These are phyloP conservation scores for Rhizoglyphus robini DNA, from an alignment of 1,140 invertebrate species.

Conservation along the genomic window DNA sequence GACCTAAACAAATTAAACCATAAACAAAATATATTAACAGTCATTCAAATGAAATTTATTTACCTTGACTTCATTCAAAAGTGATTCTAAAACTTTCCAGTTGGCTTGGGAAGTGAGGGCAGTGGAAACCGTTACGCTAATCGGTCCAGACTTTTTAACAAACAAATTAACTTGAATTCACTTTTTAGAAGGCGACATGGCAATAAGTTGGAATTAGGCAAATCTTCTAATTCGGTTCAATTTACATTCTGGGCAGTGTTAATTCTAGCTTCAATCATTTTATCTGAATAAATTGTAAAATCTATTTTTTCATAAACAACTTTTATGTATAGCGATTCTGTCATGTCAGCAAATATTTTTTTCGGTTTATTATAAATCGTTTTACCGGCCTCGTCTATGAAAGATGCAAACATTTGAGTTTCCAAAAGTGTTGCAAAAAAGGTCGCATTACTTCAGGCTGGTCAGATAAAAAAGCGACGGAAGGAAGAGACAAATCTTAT, in stretches of 20 bases:
- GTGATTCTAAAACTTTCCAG: constrained; percentile 93
- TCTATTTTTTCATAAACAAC: constrained; percentile 20
- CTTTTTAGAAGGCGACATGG: constrained; percentile 7
- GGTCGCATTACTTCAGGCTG: constrained; percentile 86
- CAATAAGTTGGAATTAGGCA: not conserved
- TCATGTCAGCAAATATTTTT: not conserved
- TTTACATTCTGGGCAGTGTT: constrained; percentile 8
- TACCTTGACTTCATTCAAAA: constrained; percentile 51
- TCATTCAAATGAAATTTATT: not conserved
- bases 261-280: constrained; percentile 6
- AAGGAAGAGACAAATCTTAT: constrained; percentile 90
- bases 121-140: not conserved
- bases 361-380: constrained; percentile 53
- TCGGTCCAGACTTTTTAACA: not conserved
- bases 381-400: constrained; percentile 60
- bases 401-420: constrained; percentile 95
- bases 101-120: constrained; percentile 71
- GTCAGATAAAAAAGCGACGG: constrained; percentile 92
- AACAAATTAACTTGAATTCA: not conserved
- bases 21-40: not conserved
- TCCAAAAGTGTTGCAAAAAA: constrained; percentile 92
- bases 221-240: constrained; percentile 16
- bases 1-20: not conserved
- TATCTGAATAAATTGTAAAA: constrained; percentile 9
- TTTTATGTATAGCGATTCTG: not conserved